phyloP scores from a whole-genome alignment of 2,797 vertebrate genomes.

The Pangasius mekongensis region DNA sequence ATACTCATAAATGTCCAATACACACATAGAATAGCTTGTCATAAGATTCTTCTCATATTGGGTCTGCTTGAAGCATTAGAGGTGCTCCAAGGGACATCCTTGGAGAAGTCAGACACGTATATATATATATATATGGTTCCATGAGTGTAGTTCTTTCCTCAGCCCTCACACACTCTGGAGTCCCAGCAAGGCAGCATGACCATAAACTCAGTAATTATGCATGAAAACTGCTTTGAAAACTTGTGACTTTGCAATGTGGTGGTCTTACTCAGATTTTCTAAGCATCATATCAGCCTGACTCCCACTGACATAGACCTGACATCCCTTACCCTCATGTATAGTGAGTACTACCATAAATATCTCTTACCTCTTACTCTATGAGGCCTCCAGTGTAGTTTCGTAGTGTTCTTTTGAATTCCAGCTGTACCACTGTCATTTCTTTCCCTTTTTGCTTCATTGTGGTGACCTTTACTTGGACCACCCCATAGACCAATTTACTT shows the following conservation, averaged over 20 bases:
- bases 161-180: not conserved
- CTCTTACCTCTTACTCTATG: not conserved
- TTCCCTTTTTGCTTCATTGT: not conserved
- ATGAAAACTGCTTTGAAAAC: not conserved
- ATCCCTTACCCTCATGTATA: not conserved
- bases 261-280: not conserved
- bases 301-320: not conserved
- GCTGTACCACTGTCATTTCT: not conserved
- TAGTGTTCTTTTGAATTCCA: not conserved
- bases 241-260: not conserved
- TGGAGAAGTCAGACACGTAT: not conserved
- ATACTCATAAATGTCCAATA: conserved; percentile 26
- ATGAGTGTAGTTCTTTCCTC: not conserved
- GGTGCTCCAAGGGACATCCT: not conserved
- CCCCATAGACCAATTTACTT: not conserved
- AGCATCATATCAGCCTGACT: not conserved
- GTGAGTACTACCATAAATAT: not conserved
- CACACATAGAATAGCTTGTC: not conserved
- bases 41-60: not conserved
- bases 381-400: not conserved
- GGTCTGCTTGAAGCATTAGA: not conserved
- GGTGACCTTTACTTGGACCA: not conserved
- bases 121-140: not conserved
- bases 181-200: not conserved
- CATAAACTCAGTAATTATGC: not conserved